Conservation (phyloP, 2,797 vertebrate species). For the Sternarchorhynchus goeldii region DNA sequence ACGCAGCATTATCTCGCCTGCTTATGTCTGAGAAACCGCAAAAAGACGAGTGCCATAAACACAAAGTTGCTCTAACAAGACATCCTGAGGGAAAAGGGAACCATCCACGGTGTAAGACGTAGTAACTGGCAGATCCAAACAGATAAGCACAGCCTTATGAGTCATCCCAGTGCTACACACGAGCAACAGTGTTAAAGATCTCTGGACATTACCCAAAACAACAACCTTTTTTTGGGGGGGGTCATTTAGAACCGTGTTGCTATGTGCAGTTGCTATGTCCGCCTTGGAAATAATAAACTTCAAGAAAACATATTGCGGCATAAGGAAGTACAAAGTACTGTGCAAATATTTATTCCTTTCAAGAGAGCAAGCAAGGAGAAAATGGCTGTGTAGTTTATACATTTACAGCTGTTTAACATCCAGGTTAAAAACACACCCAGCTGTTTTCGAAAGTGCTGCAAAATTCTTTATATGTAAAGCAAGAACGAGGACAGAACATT, state of each 20-base stretch:
- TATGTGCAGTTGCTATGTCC: not conserved
- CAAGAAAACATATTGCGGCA: not conserved
- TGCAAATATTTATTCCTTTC: not conserved
- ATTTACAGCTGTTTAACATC: not conserved
- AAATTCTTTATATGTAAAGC: not conserved
- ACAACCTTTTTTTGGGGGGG: not conserved
- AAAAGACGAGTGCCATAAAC: not conserved
- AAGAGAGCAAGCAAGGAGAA: not conserved
- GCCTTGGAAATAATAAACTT: not conserved
- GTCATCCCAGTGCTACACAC: not conserved
- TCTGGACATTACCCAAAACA: not conserved
- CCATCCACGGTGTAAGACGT: not conserved
- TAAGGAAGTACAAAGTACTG: not conserved
- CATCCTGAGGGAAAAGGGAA: not conserved
- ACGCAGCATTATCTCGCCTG: not conserved
- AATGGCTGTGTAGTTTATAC: not conserved
- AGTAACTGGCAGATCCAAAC: not conserved
- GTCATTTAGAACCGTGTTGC: too few species aligned
- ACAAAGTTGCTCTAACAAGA: not conserved
- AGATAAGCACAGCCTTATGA: not conserved
- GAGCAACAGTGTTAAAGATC: not conserved
- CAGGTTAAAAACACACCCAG: constrained; percentile 4
- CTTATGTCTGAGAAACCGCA: not conserved
- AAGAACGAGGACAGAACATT: not conserved
- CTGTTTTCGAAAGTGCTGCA: not conserved